These are phyloP conservation scores for Nerophis ophidion DNA, from an alignment of 2,113 vertebrate genomes.

Conservation along the genomic window DNA sequence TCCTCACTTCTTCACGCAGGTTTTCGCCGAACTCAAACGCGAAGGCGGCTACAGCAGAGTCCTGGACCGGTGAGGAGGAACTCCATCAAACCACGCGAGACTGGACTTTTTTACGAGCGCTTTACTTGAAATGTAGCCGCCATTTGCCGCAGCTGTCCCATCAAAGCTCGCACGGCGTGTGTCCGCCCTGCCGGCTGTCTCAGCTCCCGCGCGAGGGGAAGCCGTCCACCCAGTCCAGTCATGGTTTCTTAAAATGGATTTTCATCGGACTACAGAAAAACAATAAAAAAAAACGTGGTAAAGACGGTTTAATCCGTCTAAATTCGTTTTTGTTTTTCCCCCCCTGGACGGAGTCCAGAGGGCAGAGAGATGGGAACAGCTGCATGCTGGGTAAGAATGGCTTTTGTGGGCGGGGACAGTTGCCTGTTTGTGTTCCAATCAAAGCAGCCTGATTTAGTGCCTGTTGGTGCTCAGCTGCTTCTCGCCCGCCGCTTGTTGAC, in stretches of 20 bases:
- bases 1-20: conserved; percentile 80
- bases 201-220: conserved; percentile 14
- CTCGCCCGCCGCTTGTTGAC: conserved; percentile 47
- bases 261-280: conserved; percentile 1
- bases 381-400: conserved; percentile 32
- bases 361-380: too few species aligned
- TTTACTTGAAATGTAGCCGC: conserved; percentile 30
- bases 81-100: not conserved
- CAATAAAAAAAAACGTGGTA: not conserved
- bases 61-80: conserved; percentile 72
- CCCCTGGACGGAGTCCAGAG: too few species aligned
- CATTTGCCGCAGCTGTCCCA: conserved; percentile 42
- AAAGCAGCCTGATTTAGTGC: conserved; percentile 3
- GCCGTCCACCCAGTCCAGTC: too few species aligned
- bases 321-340: conserved; percentile 19
- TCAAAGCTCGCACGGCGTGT: conserved; percentile 4
- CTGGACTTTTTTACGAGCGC: not conserved
- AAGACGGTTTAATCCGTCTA: conserved; percentile 3
- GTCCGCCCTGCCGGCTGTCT: conserved; percentile 11
- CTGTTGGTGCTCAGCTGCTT: conserved; percentile 59
- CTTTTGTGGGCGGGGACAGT: conserved; percentile 33
- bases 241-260: not conserved
- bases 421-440: conserved; percentile 5
- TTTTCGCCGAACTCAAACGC: conserved; percentile 80
- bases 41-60: conserved; percentile 73